Evolutionary conservation across 2,888 invertebrate species (phyloP), one percentile per base, ranked within the genome.

Genomic region (Heliconius cydno): DNA sequence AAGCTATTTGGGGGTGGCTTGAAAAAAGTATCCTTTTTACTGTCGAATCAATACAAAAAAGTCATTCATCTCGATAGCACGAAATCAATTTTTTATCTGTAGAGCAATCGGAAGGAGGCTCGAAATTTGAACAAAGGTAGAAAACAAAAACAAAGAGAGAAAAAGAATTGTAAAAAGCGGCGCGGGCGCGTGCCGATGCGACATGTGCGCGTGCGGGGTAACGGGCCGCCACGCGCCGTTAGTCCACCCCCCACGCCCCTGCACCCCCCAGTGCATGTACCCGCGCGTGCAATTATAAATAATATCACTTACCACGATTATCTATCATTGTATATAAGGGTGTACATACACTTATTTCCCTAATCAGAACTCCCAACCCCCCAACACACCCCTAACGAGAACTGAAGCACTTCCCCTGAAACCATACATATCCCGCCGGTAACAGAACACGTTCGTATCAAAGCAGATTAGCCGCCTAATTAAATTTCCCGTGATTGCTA

Each of bases 401-500:
- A 86, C 90, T 90, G 92, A 93, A 93, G 92, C 92, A 92, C 92
- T 91, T 91, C 90, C 91, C 89, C 90, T 90, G 94, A 94, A 94
- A 90, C 94, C 94, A 84, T 91, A 94, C 88, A 85, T 85, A 85
- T 85, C 84, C 87, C 86, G 84, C 81, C 84, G 85, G 94, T 92
- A 94, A 93, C 91, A 85, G 83, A 88, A 93, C 90, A 92, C 93
- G 34, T 89, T 85, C 87, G 88, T 88, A 92, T 91, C 92, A 91
- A 92, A 91, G 88, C 90, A 93, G 92, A 94, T 94, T 93, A 94
- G 87, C 86, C 90, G 89, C 89, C 84, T 94, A 92, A 94, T 94
- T 93, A 89, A 93, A 93, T 93, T 92, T 89, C 91, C 93, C 87
- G 94, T 92, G 94, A 94, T 94, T 94, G 93, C 86, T 89, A 91